A percentile compares a stretch with the other conserved stretches of the same genome.
Conservation (phyloP, 2,113 vertebrate species). For the Motacilla tschutschensis region DNA sequence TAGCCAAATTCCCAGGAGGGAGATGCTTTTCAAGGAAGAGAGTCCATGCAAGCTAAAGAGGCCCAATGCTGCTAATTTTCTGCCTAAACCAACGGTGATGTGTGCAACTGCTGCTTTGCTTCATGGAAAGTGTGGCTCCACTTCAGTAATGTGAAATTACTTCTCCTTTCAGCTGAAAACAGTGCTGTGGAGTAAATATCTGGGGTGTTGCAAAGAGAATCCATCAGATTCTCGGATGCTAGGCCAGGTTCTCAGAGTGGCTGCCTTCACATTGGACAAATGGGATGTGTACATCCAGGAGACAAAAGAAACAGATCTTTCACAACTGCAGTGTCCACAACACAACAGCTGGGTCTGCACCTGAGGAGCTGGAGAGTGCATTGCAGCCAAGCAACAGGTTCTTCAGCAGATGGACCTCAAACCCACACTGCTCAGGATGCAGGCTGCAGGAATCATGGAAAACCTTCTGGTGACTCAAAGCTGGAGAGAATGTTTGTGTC, state of each 20-base stretch:
- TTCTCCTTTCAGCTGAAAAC: neutral
- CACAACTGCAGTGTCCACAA: rapidly evolving
- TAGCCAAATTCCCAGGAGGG: neutral
- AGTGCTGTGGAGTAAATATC: neutral
- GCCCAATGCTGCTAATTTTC: neutral
- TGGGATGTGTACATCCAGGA: neutral
- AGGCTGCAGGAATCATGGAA: neutral
- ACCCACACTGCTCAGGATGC: rapidly evolving
- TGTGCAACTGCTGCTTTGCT: neutral
- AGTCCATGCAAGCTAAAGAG: neutral
- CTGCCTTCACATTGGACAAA: neutral
- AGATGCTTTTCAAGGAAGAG: neutral
- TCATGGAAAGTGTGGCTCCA: neutral
- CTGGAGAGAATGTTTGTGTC: neutral
- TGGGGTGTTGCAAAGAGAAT: neutral
- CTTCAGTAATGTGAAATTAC: neutral
- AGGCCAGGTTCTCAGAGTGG: neutral
- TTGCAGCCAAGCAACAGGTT: neutral
- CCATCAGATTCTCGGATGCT: neutral
- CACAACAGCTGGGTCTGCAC: rapidly evolving
- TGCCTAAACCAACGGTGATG: neutral
- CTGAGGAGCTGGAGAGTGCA: neutral
- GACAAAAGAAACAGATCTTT: neutral
- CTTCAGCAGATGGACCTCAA: neutral
- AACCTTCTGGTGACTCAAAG: neutral